phyloP scores from a whole-genome alignment of 1,140 invertebrate genomes.

The Diprion similis region DNA sequence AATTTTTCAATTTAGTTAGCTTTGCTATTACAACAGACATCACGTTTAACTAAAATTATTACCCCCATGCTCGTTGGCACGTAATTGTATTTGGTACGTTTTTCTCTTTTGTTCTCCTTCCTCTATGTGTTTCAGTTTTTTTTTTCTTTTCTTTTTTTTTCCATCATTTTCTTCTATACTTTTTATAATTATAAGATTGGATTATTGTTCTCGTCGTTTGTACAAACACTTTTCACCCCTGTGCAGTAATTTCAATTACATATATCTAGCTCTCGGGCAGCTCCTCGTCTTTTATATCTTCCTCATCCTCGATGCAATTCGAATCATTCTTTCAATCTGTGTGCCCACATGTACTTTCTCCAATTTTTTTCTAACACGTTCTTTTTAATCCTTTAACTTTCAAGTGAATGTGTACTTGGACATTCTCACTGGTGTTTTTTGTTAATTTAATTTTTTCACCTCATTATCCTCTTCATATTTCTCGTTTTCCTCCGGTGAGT shows the following conservation, averaged over 20 bases:
- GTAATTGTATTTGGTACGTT: slow-evolving; percentile 41
- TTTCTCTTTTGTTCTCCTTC: slow-evolving; percentile 23
- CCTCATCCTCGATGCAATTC: too few relatives aligned
- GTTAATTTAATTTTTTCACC: too few relatives aligned
- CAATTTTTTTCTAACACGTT: too few relatives aligned
- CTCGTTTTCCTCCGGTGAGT: too few relatives aligned
- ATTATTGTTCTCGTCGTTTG: background rate
- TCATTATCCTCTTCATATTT: too few relatives aligned
- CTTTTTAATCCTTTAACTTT: too few relatives aligned
- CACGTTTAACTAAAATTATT: slow-evolving; percentile 40
- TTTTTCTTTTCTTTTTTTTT: background rate
- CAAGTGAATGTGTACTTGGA: too few relatives aligned
- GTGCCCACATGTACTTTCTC: too few relatives aligned
- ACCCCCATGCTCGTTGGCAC: slow-evolving; percentile 45
- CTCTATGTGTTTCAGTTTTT: background rate
- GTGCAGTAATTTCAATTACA: background rate
- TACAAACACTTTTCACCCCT: background rate
- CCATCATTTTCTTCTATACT: background rate
- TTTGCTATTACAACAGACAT: background rate
- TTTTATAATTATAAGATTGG: background rate
- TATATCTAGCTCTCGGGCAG: background rate
- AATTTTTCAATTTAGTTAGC: too few relatives aligned
- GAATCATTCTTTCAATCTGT: too few relatives aligned
- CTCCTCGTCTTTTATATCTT: background rate
- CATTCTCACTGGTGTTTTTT: too few relatives aligned